Conservation (phyloP, 1,140 invertebrate genomes). For the Arctopsyche grandis region DNA sequence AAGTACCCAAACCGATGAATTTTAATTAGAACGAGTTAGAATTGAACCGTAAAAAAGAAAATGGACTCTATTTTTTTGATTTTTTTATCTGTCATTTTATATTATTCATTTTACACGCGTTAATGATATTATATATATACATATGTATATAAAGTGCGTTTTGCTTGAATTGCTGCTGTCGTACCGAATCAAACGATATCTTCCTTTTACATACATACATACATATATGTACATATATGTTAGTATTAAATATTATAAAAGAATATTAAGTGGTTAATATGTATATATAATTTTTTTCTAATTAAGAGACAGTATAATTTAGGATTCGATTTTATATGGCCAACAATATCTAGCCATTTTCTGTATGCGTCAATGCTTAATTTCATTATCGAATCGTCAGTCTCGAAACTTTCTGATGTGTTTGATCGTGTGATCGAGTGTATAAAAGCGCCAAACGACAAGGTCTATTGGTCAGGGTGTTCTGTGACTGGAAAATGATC, state of each 20-base stretch:
- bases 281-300: background rate
- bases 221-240: background rate
- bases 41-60: constrained; percentile 14
- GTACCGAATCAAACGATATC: background rate
- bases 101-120: background rate
- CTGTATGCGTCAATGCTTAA: background rate
- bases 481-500: constrained; percentile 27
- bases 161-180: constrained; percentile 3
- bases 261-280: background rate
- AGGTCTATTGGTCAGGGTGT: constrained; percentile 24
- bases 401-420: background rate
- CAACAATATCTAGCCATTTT: background rate
- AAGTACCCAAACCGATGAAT: background rate
- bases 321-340: background rate
- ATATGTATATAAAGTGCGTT: background rate
- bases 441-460: constrained; percentile 3
- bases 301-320: background rate
- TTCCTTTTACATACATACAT: constrained; percentile 3
- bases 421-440: constrained; percentile 5
- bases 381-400: no score
- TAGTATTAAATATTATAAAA: background rate
- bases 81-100: no score
- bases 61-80: background rate
- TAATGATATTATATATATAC: no score
- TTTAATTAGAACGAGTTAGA: background rate